Conservation (phyloP, 1,140 invertebrate species). For the honey bee (Apis mellifera) region DNA sequence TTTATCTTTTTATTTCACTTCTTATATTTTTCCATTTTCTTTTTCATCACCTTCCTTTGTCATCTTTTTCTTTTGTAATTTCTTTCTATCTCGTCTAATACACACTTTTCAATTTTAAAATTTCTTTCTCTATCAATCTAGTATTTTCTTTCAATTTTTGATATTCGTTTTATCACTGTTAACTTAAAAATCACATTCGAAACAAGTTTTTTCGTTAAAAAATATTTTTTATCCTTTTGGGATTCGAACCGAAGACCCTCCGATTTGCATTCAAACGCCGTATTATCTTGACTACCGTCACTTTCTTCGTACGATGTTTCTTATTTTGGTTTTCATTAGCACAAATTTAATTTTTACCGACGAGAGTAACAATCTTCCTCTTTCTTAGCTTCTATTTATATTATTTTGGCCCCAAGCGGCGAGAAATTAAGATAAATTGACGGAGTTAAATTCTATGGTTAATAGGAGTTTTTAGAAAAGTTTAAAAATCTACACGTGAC, state of each 20-base stretch:
- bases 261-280: not conserved
- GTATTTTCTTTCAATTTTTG: not conserved
- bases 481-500: not conserved
- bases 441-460: not conserved
- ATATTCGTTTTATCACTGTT: not conserved
- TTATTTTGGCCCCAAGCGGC: not conserved
- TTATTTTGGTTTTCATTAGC: not conserved
- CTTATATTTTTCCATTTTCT: not conserved
- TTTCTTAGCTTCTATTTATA: not conserved
- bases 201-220: not conserved
- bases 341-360: not conserved
- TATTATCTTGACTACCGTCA: not conserved
- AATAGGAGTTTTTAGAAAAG: too few relatives aligned
- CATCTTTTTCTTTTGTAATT: too few relatives aligned
- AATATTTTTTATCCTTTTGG: not conserved
- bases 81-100: too few relatives aligned
- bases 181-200: not conserved
- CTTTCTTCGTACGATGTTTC: too few relatives aligned
- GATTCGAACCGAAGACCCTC: not conserved
- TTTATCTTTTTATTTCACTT: too few relatives aligned
- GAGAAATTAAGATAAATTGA: slow-evolving; percentile 10
- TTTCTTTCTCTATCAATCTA: not conserved
- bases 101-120: too few relatives aligned
- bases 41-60: not conserved
- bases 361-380: not conserved